Conservation (phyloP, 2,113 vertebrate species). For the Ascaphus truei region DNA sequence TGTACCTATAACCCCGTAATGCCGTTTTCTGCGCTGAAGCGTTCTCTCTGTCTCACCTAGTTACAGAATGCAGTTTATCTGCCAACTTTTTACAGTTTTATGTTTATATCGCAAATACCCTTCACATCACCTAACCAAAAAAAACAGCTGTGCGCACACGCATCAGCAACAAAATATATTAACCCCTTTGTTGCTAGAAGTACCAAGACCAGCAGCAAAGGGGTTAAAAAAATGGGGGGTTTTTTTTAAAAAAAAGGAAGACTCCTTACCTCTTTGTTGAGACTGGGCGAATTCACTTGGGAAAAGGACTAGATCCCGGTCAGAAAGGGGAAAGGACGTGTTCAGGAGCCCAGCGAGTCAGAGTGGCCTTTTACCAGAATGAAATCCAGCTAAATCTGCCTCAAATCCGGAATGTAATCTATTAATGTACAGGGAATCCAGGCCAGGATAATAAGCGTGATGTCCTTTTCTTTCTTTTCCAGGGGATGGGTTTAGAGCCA, state of each 20-base stretch:
- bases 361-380: conserved; percentile 25
- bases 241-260: rapidly evolving
- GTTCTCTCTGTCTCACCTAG: too few relatives aligned
- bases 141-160: too few relatives aligned
- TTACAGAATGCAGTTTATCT: too few relatives aligned
- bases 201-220: too few relatives aligned
- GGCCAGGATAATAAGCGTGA: conserved; percentile 20
- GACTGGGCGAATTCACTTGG: background rate
- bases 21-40: too few relatives aligned
- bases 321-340: background rate
- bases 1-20: too few relatives aligned
- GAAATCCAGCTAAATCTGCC: conserved; percentile 20
- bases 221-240: too few relatives aligned
- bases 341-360: background rate
- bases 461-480: conserved; percentile 30
- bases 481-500: conserved; percentile 38
- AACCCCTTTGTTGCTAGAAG: too few relatives aligned
- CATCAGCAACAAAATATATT: too few relatives aligned
- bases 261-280: background rate
- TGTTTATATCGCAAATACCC: too few relatives aligned
- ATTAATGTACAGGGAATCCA: conserved; percentile 43
- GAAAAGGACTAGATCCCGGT: background rate
- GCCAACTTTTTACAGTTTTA: too few relatives aligned
- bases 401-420: conserved; percentile 51
- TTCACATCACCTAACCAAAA: too few relatives aligned